Percentiles rank a stretch among this genome's conserved stretches.
Conservation (phyloP, 2,888 invertebrate genomes). For the Parochlus steinenii region DNA sequence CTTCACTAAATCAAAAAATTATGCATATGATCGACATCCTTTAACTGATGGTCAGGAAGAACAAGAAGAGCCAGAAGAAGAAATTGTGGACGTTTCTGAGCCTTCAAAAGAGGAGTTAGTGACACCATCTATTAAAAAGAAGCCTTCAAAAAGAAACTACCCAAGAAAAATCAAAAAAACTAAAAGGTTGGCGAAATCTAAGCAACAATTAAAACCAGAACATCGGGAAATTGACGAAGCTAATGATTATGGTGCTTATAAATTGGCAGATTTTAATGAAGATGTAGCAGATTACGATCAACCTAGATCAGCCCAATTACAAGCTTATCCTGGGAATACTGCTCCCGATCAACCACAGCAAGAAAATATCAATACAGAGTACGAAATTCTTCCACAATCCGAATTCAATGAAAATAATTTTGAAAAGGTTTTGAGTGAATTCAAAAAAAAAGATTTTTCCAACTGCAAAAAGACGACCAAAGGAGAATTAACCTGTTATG, state of each 20-base stretch:
- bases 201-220: neutral
- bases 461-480: conserved; percentile 53
- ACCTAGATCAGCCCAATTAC: conserved; percentile 8
- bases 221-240: conserved; percentile 8
- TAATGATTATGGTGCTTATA: conserved; percentile 10
- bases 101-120: neutral
- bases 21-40: too few relatives aligned
- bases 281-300: conserved; percentile 10
- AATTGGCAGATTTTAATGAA: conserved; percentile 2
- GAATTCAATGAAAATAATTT: conserved; percentile 43
- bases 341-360: conserved; percentile 2
- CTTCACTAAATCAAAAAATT: conserved; percentile 45
- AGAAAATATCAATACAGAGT: conserved; percentile 11
- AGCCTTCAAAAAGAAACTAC: neutral
- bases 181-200: too few relatives aligned
- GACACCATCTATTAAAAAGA: conserved; percentile 6
- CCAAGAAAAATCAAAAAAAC: too few relatives aligned
- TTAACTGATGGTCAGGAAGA: too few relatives aligned
- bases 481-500: conserved; percentile 55
- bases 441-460: conserved; percentile 52
- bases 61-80: conserved; percentile 9
- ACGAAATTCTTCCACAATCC: conserved; percentile 34
- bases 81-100: neutral
- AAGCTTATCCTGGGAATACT: neutral
- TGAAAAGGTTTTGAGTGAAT: conserved; percentile 53